Percentiles rank a stretch among this genome's conserved stretches.
These are phyloP conservation scores for Glareola pratincola DNA, from an alignment of 2,113 vertebrate genomes.

Conservation along the genomic window DNA sequence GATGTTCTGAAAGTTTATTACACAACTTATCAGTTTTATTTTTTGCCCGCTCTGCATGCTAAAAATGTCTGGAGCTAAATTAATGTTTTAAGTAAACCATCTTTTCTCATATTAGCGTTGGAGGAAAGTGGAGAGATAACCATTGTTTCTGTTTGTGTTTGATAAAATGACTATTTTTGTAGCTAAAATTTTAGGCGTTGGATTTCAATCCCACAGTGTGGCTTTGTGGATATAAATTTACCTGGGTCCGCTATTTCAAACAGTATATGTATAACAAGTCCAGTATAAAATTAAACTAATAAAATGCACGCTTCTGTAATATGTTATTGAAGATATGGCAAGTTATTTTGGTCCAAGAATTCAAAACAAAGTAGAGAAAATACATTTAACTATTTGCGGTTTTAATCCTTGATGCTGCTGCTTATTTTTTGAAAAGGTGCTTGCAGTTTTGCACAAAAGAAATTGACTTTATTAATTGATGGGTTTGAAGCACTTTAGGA, in stretches of 20 bases:
- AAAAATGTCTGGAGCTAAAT: constrained; percentile 39
- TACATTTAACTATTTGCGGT: background rate
- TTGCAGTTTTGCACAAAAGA: constrained; percentile 54
- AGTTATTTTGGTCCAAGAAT: constrained; percentile 37
- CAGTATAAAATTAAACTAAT: constrained; percentile 57
- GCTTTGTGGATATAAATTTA: constrained; percentile 23
- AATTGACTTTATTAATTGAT: background rate
- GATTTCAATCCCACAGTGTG: constrained; percentile 25
- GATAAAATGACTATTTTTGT: constrained; percentile 57
- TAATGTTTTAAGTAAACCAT: background rate
- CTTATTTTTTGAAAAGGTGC: constrained; percentile 19
- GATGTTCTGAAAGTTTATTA: constrained; percentile 60
- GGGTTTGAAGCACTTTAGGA: constrained; percentile 57
- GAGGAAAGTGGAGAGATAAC: background rate
- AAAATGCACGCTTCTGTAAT: background rate
- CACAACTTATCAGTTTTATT: constrained; percentile 15
- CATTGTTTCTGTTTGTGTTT: background rate
- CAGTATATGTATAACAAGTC: background rate
- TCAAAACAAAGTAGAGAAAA: background rate
- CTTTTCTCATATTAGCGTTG: constrained; percentile 7
- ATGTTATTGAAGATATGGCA: background rate
- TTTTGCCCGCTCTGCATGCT: constrained; percentile 55
- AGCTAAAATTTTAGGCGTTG: constrained; percentile 1
- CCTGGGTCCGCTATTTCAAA: constrained; percentile 61
- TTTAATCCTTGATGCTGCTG: constrained; percentile 6